Conservation (phyloP, 2,113 vertebrate species). For the Ctenomys sociabilis region DNA sequence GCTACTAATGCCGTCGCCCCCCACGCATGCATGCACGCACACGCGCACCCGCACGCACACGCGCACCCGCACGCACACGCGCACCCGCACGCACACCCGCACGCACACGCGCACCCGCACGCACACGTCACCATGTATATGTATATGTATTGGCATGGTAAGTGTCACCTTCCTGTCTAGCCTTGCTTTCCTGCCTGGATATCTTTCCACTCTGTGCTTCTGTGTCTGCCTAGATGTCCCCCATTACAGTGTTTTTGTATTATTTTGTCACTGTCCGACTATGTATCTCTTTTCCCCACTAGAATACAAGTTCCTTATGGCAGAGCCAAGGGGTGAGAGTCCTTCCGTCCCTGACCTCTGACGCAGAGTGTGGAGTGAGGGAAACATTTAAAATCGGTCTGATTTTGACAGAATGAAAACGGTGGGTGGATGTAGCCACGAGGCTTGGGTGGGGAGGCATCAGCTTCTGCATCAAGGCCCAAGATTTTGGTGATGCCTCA, state of each 20-base stretch:
- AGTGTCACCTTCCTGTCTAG: background rate
- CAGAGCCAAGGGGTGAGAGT: background rate
- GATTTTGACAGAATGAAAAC: background rate
- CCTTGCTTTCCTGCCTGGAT: background rate
- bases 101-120: accelerated
- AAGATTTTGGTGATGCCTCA: background rate
- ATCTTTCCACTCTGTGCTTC: background rate
- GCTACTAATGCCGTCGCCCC: background rate
- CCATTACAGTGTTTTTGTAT: background rate
- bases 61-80: accelerated
- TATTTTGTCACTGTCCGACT: background rate
- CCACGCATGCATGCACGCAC: too few species aligned
- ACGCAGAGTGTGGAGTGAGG: background rate
- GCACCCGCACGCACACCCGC: too few species aligned
- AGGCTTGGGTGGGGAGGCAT: background rate
- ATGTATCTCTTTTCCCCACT: background rate
- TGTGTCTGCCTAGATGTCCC: background rate
- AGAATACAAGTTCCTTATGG: background rate
- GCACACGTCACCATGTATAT: accelerated
- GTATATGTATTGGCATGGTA: background rate
- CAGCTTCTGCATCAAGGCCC: background rate
- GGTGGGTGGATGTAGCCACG: too few species aligned
- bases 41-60: too few species aligned
- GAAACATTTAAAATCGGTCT: background rate
- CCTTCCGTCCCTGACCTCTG: background rate